Percentiles rank a stretch among this genome's conserved stretches.
Conservation (phyloP, 2,113 vertebrate species). For the Bubo scandiacus region DNA sequence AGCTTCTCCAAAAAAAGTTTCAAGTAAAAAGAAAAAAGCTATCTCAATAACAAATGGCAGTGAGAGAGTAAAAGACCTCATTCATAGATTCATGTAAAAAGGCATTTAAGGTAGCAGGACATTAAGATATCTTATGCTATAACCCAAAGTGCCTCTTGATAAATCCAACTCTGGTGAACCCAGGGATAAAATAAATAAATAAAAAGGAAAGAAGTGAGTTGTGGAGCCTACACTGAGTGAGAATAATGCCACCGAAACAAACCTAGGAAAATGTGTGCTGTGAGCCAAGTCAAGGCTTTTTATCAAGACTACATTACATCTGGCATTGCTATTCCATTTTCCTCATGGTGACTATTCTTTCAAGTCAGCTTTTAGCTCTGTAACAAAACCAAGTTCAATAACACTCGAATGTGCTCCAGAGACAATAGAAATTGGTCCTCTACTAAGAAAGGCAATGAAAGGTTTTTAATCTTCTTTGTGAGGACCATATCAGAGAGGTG, state of each 20-base stretch:
- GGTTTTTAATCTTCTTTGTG: background rate
- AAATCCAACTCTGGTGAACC: background rate
- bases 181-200: background rate
- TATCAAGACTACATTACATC: background rate
- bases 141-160: background rate
- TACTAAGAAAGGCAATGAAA: background rate
- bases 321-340: background rate
- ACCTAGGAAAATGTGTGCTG: background rate
- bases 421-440: background rate
- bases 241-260: background rate
- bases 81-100: background rate
- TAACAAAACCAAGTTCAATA: background rate
- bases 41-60: background rate
- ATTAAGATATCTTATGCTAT: background rate
- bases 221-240: background rate
- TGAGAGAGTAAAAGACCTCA: background rate
- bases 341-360: background rate
- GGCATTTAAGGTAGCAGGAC: background rate
- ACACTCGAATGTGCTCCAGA: background rate
- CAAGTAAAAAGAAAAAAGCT: background rate
- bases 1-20: background rate
- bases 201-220: background rate
- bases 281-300: background rate
- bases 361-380: background rate
- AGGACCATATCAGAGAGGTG: background rate